Conservation (phyloP, 2,797 vertebrate species). For the Pteropus rufus region DNA sequence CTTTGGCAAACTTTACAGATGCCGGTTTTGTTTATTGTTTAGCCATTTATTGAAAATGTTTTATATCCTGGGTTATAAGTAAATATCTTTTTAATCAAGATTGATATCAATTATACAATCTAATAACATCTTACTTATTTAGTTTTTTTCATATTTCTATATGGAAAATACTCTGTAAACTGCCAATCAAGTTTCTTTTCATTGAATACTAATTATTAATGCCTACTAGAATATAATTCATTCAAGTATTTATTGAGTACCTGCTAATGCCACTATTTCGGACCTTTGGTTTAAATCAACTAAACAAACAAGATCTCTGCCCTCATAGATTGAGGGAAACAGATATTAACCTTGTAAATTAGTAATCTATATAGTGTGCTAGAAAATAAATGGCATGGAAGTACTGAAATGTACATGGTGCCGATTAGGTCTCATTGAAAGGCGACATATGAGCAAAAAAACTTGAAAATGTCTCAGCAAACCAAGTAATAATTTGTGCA, state of each 20-base stretch:
- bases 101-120: background rate
- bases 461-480: background rate
- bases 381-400: background rate
- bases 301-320: background rate
- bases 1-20: background rate
- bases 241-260: background rate
- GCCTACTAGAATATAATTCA: background rate
- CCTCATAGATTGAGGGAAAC: background rate
- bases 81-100: background rate
- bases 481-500: background rate
- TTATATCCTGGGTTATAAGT: background rate
- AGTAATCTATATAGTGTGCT: background rate
- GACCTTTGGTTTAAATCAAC: background rate
- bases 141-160: background rate
- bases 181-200: background rate
- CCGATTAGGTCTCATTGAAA: background rate
- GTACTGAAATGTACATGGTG: background rate
- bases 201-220: background rate
- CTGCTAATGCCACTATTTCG: background rate
- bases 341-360: background rate
- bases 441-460: background rate
- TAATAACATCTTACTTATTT: background rate
- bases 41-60: background rate
- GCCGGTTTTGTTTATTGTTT: background rate
- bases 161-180: background rate